phyloP scores from a whole-genome alignment of 2,113 vertebrate species.

The Anser cygnoides region DNA sequence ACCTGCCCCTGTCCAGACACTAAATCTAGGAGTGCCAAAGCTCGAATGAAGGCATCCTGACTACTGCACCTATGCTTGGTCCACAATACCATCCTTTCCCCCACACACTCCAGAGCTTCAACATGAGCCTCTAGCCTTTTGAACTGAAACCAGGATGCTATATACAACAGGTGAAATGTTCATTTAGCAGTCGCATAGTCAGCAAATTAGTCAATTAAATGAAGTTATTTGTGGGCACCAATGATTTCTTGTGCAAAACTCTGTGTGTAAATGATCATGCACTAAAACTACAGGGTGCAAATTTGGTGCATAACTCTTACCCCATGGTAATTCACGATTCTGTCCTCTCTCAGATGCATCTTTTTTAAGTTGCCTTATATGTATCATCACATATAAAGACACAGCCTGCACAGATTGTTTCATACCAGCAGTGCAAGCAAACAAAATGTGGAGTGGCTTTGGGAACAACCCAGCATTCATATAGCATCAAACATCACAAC shows the following conservation, averaged over 20 bases:
- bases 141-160: constrained; percentile 6
- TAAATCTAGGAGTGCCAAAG: constrained; percentile 26
- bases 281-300: constrained; percentile 18
- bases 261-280: constrained; percentile 10
- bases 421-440: constrained; percentile 25
- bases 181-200: not conserved
- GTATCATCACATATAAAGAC: not conserved
- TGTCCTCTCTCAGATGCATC: constrained; percentile 41
- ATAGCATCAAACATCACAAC: constrained; percentile 27
- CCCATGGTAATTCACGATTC: constrained; percentile 33
- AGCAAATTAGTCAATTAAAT: not conserved
- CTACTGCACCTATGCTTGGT: constrained; percentile 23
- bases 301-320: constrained; percentile 17
- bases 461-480: constrained; percentile 39
- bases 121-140: not conserved
- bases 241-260: constrained; percentile 43
- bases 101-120: not conserved
- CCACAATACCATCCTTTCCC: not conserved
- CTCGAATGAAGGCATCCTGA: not conserved
- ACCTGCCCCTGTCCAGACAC: constrained; percentile 62
- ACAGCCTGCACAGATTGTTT: constrained; percentile 41
- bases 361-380: not conserved
- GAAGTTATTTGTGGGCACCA: not conserved
- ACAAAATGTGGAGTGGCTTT: constrained; percentile 17
- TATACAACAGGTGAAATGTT: not conserved